phyloP scores from a whole-genome alignment of 2,113 vertebrate genomes.

The Pteropus alecto region DNA sequence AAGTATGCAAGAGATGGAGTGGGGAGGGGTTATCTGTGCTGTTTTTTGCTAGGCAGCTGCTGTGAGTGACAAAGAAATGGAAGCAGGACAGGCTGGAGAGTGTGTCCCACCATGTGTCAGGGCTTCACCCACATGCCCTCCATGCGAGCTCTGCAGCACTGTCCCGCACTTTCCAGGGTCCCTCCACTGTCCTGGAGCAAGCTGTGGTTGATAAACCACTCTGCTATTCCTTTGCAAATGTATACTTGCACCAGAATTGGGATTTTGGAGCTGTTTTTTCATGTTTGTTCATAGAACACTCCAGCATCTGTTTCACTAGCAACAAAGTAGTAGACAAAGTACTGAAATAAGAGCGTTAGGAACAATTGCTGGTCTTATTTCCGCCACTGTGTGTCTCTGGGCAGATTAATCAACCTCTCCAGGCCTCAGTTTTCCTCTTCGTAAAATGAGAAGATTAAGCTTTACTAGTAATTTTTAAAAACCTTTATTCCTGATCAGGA shows the following conservation, averaged over 20 bases:
- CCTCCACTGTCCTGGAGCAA: neutral
- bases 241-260: neutral
- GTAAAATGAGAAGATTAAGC: neutral
- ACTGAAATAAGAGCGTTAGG: neutral
- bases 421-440: neutral
- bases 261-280: neutral
- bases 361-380: neutral
- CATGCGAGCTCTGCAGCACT: neutral
- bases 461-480: neutral
- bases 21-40: neutral
- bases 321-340: neutral
- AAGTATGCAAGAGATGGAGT: neutral
- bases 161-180: neutral
- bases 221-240: neutral
- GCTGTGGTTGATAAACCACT: neutral
- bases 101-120: neutral
- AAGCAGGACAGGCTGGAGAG: neutral
- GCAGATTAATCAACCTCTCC: neutral
- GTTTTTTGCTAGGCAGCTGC: slow-evolving; percentile 1
- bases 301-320: neutral
- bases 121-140: neutral
- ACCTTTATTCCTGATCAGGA: neutral
- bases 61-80: neutral
- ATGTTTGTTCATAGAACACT: neutral
- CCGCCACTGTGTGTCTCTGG: neutral